These are phyloP conservation scores for Probosciger aterrimus DNA, from an alignment of 2,113 vertebrate genomes.

Conservation along the genomic window DNA sequence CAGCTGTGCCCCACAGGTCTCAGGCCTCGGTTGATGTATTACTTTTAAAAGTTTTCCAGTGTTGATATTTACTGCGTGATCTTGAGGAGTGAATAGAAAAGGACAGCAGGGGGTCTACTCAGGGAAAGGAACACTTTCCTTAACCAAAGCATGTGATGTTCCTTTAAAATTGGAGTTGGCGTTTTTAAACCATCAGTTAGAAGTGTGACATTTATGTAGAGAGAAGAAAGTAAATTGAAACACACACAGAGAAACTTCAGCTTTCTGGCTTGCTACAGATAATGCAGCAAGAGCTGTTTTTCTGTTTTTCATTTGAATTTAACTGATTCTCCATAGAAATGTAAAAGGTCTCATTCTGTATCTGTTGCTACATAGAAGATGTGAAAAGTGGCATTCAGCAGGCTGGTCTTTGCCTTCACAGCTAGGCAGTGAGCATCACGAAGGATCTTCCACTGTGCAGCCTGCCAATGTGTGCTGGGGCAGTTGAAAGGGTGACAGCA, in stretches of 20 bases:
- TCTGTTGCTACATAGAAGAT: neutral
- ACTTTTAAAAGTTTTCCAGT: neutral
- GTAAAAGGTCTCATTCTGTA: neutral
- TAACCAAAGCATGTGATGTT: neutral
- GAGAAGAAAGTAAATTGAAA: neutral
- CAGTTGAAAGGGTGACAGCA: neutral
- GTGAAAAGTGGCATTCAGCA: neutral
- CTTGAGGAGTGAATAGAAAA: neutral
- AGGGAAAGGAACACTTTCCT: neutral
- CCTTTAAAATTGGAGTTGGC: neutral
- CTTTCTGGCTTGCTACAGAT: neutral
- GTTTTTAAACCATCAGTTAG: neutral
- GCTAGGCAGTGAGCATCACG: fast-evolving
- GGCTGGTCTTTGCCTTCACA: neutral
- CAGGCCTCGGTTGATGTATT: neutral
- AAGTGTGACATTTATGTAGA: neutral
- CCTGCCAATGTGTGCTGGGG: neutral
- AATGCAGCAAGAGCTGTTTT: neutral
- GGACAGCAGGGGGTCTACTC: neutral
- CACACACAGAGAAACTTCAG: neutral
- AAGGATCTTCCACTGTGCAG: neutral
- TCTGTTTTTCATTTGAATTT: neutral
- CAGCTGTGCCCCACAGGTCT: neutral
- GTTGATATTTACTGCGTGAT: neutral
- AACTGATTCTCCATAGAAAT: neutral